A percentile compares a stretch with the other conserved stretches of the same genome.
Evolutionary conservation across 2,113 vertebrate genomes (phyloP).

Genomic region (Alligator sinensis): DNA sequence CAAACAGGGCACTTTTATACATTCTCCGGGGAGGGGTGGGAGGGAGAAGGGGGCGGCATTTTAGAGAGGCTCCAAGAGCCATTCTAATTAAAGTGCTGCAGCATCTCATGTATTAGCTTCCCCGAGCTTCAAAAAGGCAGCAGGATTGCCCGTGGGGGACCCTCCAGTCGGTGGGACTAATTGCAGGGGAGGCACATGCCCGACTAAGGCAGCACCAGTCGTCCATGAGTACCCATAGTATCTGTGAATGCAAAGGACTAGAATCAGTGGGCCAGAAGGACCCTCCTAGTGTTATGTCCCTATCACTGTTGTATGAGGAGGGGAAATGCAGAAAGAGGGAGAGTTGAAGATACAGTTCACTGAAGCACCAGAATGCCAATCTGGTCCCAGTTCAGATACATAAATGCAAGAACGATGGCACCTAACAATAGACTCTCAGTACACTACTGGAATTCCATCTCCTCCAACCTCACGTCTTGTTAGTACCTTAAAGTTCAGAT

Average conservation of each 20-base stretch:
- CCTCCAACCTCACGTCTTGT: background rate
- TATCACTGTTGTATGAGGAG: accelerated
- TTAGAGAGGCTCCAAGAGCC: too few relatives aligned
- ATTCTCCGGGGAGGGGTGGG: too few relatives aligned
- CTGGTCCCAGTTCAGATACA: background rate
- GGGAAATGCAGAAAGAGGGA: background rate
- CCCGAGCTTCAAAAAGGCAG: too few relatives aligned
- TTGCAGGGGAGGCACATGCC: too few relatives aligned
- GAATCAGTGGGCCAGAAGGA: background rate
- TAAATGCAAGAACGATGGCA: background rate
- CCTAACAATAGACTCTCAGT: background rate
- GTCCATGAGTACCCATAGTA: too few relatives aligned
- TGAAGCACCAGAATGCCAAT: background rate
- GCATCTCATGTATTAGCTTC: too few relatives aligned
- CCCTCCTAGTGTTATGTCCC: background rate
- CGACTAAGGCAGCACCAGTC: too few relatives aligned
- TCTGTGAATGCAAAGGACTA: accelerated
- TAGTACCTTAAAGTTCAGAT: background rate
- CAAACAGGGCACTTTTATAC: too few relatives aligned
- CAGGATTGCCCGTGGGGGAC: too few relatives aligned
- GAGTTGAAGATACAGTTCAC: background rate
- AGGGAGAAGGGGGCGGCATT: too few relatives aligned
- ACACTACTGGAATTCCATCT: background rate
- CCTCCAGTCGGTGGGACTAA: too few relatives aligned
- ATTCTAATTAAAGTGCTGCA: too few relatives aligned